phyloP scores from a whole-genome alignment of 2,797 vertebrate species.

The Protosalanx chinensis region DNA sequence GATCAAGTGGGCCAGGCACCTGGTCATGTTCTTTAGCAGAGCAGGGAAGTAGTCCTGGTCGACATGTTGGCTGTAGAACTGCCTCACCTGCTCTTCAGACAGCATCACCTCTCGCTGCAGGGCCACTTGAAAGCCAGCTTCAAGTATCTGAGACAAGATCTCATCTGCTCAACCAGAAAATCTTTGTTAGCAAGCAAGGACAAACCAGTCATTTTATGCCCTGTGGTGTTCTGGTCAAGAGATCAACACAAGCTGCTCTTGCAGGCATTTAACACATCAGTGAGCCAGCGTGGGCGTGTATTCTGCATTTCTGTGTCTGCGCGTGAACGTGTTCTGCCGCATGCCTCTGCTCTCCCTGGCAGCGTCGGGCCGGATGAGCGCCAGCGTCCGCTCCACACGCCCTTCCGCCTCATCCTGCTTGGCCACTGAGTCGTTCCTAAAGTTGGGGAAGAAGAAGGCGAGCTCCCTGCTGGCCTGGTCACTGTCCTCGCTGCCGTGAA shows the following conservation, averaged over 20 bases:
- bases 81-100: slow-evolving; percentile 66
- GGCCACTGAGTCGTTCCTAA: slow-evolving; percentile 58
- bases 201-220: neutral
- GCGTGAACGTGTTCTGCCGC: slow-evolving; percentile 55
- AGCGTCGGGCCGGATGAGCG: slow-evolving; percentile 73
- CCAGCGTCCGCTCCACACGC: slow-evolving; percentile 75
- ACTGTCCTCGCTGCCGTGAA: slow-evolving; percentile 79
- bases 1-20: slow-evolving; percentile 8
- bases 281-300: slow-evolving; percentile 49
- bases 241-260: neutral
- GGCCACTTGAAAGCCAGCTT: slow-evolving; percentile 72
- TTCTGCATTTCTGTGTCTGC: slow-evolving; percentile 23
- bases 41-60: slow-evolving; percentile 70
- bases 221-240: neutral
- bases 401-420: slow-evolving; percentile 65
- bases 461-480: slow-evolving; percentile 81
- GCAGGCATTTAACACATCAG: neutral
- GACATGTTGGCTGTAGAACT: slow-evolving; percentile 72
- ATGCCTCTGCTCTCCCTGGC: slow-evolving; percentile 77
- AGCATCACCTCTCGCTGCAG: slow-evolving; percentile 71
- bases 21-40: slow-evolving; percentile 69
- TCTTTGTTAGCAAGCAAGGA: neutral
- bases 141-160: slow-evolving; percentile 62
- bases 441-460: slow-evolving; percentile 83
- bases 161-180: slow-evolving; percentile 60